phyloP scores from a whole-genome alignment of 1,140 invertebrate species.

The Pteromalus puparum region DNA sequence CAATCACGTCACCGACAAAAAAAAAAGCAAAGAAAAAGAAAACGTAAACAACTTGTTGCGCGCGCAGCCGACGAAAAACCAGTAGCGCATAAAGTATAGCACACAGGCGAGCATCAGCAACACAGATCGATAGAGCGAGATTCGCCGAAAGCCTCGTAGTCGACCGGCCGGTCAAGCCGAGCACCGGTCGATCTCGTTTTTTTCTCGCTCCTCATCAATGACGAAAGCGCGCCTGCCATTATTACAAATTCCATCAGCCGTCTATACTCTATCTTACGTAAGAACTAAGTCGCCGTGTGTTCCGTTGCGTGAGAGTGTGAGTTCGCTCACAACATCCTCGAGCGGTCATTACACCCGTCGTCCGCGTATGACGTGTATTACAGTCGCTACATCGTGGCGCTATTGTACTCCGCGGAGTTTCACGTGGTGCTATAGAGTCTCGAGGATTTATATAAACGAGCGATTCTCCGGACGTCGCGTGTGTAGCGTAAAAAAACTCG shows the following conservation, averaged over 20 bases:
- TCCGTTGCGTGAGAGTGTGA: not conserved
- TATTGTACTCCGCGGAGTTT: too few species aligned
- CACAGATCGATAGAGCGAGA: not conserved
- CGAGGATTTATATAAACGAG: too few species aligned
- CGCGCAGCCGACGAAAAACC: not conserved
- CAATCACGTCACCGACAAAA: too few species aligned
- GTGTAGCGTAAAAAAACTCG: not conserved
- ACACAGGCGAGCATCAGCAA: too few species aligned
- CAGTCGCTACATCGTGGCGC: not conserved
- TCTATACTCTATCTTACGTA: not conserved
- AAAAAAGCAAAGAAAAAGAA: not conserved
- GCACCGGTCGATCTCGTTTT: not conserved
- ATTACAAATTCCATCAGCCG: not conserved
- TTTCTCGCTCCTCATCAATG: not conserved
- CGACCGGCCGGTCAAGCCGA: not conserved
- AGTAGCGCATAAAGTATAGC: too few species aligned
- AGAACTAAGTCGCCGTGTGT: not conserved
- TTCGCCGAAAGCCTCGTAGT: not conserved
- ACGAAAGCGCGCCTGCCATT: not conserved
- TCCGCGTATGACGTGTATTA: too few species aligned
- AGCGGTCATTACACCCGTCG: conserved; percentile 8
- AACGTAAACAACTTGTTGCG: conserved; percentile 36
- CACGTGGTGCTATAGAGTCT: too few species aligned
- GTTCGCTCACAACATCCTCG: not conserved
- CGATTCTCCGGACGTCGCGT: not conserved